These are phyloP conservation scores for Calliphora vomitoria DNA, from an alignment of 2,888 invertebrate genomes.

Conservation along the genomic window DNA sequence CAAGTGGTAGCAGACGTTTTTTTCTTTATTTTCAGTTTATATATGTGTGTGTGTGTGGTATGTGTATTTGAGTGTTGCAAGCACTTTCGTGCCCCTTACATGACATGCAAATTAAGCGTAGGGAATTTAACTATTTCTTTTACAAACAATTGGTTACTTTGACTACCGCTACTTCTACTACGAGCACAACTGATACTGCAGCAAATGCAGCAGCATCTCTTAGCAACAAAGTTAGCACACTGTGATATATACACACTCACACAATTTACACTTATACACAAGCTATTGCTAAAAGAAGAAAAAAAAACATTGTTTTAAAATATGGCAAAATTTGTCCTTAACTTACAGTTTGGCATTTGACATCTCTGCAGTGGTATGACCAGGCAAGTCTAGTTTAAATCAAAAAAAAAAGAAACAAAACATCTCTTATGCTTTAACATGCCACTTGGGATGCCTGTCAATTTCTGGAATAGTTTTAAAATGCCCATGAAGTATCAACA, in stretches of 20 bases:
- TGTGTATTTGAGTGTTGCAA: slow-evolving; percentile 5
- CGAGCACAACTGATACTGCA: slow-evolving; percentile 53
- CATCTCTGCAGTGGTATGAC: slow-evolving; percentile 55
- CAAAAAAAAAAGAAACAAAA: neutral
- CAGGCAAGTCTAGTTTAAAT: slow-evolving; percentile 20
- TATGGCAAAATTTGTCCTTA: slow-evolving; percentile 14
- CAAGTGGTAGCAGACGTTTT: slow-evolving; percentile 66
- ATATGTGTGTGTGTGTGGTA: neutral
- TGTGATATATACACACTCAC: neutral
- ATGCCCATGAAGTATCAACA: neutral
- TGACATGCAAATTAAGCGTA: slow-evolving; percentile 71
- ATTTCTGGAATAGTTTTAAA: slow-evolving; percentile 40
- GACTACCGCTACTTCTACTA: slow-evolving; percentile 15
- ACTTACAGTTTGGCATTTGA: slow-evolving; percentile 56
- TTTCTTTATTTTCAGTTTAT: neutral
- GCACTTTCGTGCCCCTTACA: slow-evolving; percentile 49
- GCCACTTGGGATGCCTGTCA: slow-evolving; percentile 55
- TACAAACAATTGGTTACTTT: slow-evolving; percentile 57
- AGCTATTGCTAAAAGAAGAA: neutral
- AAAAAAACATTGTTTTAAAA: slow-evolving; percentile 18
- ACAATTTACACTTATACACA: neutral
- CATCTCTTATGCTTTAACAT: slow-evolving; percentile 38
- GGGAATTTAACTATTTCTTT: slow-evolving; percentile 62
- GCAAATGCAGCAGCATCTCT: slow-evolving; percentile 12
- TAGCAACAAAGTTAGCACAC: slow-evolving; percentile 14